Base-by-base conservation (phyloP, 2,113 vertebrate species). In the Uropsilus gracilis region DNA sequence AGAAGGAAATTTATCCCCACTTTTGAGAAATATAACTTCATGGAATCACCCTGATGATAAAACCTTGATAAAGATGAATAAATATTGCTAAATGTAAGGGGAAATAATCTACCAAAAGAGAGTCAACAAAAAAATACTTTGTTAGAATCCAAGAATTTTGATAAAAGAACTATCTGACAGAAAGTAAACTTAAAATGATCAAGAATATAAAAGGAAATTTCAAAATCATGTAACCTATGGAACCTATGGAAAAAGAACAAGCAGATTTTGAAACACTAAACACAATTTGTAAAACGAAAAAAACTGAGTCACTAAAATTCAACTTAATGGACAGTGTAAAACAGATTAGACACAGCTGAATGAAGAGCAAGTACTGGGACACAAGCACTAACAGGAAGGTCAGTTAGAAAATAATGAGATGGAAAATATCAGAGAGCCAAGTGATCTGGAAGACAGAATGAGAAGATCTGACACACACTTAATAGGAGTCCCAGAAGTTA, bases 181-280 rank as follows among this genome's bases (percentile, higher is more conserved):
- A 75, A 68, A 59, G 17, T 68, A 83, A 13, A 87, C 16, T 42
- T 85, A 59, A 81, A 85, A 80, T 66, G 37, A 32, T 75, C 53
- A 90, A 18, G 59, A 57, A 90, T 59, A 72, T 28, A 81, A 94
- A 95, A 92, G 26, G 48, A 94, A 86, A 8, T 8, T 22, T 75
- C 34, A 86, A 91, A 93, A 61, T n/a, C 24, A 34, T 63, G 77
- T 53, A 9, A 53, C 39, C 75, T 66, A 85, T n/a, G n/a, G 71
- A 78, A 30, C 16, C 46, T 55, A 64, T 22, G 46, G 55, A 46
- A 85, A 73, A 72, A 84, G 46, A 71, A 63, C 4, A 44, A 30
- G 26, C 8, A 90, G 42, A 95, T 72, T 17, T 59, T 28, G 55
- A 80, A 89, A 85, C 5, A 78, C 3, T 46, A 90, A 77, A 72